Conservation (phyloP, 2,888 invertebrate genomes). For the Philopedon plagiatum region DNA sequence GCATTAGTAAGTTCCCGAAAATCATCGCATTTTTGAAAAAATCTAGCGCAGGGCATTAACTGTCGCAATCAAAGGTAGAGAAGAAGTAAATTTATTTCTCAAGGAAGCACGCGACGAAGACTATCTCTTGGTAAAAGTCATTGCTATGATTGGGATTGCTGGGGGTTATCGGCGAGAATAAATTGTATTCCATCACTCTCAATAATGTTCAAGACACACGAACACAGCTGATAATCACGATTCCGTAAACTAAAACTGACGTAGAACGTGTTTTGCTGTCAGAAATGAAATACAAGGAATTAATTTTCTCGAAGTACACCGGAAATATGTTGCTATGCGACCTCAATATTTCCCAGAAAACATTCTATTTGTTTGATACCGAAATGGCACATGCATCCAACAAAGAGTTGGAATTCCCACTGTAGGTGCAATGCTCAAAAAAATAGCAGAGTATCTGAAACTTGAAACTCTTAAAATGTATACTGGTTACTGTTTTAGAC, state of each 20-base stretch:
- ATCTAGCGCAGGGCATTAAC: neutral
- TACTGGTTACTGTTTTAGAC: neutral
- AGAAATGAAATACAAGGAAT: neutral
- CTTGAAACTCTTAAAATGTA: neutral
- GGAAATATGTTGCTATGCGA: no score
- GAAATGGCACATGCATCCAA: constrained; percentile 32
- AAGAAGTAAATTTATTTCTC: constrained; percentile 15
- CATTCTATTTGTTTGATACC: constrained; percentile 39
- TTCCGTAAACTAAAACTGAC: constrained; percentile 30
- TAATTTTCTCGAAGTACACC: no score
- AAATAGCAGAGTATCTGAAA: constrained; percentile 15
- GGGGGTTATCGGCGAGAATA: constrained; percentile 34
- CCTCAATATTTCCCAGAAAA: neutral
- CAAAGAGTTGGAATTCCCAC: constrained; percentile 40
- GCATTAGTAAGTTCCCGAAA: constrained; percentile 2
- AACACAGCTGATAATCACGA: constrained; percentile 30
- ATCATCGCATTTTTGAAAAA: neutral
- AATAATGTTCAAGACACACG: constrained; percentile 13
- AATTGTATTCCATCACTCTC: constrained; percentile 28
- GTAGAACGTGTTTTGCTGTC: constrained; percentile 21
- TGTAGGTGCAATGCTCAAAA: constrained; percentile 33
- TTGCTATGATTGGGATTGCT: constrained; percentile 26
- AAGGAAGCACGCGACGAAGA: constrained; percentile 12
- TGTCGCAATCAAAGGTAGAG: neutral
- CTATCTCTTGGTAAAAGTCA: constrained; percentile 18